These are phyloP conservation scores for Mobula hypostoma DNA, from an alignment of 2,113 vertebrate genomes.

Conservation along the genomic window DNA sequence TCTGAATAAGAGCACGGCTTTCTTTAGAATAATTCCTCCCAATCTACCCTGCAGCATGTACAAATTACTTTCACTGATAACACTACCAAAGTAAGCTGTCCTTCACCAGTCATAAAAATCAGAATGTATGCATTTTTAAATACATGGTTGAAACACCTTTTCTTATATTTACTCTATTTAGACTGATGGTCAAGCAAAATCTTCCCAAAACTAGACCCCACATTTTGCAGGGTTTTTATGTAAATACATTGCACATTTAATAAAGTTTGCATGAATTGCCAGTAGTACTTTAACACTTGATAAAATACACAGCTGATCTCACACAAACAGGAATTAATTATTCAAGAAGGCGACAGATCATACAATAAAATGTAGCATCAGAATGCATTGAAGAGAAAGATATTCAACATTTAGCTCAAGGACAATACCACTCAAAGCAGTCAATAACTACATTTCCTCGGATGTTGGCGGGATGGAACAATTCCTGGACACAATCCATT, in stretches of 20 bases:
- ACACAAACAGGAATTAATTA: background rate
- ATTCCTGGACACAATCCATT: background rate
- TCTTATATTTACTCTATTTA: background rate
- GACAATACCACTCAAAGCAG: background rate
- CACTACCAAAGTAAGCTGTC: background rate
- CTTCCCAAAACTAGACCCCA: background rate
- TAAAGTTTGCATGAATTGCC: background rate
- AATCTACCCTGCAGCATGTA: background rate
- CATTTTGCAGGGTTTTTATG: background rate
- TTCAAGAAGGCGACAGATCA: background rate
- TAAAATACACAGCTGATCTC: background rate
- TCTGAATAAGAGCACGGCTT: background rate
- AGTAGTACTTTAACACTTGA: background rate
- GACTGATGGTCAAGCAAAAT: slow-evolving; percentile 25
- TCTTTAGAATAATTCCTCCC: background rate
- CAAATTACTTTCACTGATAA: background rate
- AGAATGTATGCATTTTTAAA: background rate
- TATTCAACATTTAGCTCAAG: slow-evolving; percentile 2
- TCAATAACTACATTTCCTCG: background rate
- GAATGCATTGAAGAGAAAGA: background rate
- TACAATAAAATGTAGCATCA: background rate
- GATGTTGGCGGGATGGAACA: background rate
- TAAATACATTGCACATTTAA: slow-evolving; percentile 29
- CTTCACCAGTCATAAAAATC: background rate
- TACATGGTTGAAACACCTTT: background rate